phyloP scores from a whole-genome alignment of 2,113 vertebrate species.

The Actenoides hombroni region DNA sequence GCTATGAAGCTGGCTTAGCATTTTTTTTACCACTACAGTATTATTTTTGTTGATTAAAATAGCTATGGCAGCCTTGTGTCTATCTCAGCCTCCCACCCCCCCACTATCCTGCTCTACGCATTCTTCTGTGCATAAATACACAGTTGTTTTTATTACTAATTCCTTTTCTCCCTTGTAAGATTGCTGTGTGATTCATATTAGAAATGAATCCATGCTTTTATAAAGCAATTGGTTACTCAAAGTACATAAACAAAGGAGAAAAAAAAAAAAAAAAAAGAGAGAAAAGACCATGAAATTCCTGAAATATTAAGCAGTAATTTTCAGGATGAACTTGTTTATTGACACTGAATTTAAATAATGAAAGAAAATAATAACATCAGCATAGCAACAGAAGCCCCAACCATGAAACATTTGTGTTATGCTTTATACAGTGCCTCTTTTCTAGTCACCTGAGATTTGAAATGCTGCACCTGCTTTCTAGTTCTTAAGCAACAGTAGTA shows the following conservation, averaged over 20 bases:
- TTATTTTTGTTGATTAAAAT: constrained; percentile 60
- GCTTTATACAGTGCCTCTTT: neutral
- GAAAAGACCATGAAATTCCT: neutral
- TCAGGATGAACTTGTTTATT: neutral
- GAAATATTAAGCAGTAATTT: constrained; percentile 9
- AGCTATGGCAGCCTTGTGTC: constrained; percentile 32
- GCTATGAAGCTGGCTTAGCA: constrained; percentile 18
- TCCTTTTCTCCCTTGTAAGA: neutral
- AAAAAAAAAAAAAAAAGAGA: neutral
- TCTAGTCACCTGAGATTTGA: constrained; percentile 2
- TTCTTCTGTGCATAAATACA: constrained; percentile 30
- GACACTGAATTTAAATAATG: constrained; percentile 13
- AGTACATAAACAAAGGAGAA: neutral
- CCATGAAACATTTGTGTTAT: neutral
- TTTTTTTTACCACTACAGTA: neutral
- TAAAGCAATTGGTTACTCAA: neutral
- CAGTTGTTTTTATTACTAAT: constrained; percentile 32
- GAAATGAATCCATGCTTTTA: neutral
- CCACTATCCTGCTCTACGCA: neutral
- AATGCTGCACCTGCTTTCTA: neutral
- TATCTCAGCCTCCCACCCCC: neutral
- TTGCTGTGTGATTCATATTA: neutral
- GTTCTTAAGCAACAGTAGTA: neutral
- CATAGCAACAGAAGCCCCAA: neutral
- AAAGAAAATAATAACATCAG: neutral